Percentiles rank a stretch among this genome's conserved stretches.
These are phyloP conservation scores for Motacilla alba DNA, from an alignment of 2,113 vertebrate species.

Conservation along the genomic window DNA sequence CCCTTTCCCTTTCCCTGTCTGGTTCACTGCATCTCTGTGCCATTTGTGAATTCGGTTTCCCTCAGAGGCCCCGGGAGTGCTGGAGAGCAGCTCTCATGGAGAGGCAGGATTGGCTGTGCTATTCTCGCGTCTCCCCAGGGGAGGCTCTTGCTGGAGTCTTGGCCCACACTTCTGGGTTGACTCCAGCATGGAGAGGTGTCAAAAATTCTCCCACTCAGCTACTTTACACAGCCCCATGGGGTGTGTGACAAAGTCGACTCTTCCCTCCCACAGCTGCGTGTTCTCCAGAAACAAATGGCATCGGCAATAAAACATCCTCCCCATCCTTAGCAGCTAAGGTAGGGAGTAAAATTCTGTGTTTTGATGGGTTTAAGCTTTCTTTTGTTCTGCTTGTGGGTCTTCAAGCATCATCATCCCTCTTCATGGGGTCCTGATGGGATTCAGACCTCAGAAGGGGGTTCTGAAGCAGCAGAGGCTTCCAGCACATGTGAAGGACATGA, in stretches of 20 bases:
- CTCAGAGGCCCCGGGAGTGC: not conserved
- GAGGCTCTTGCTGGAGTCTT: not conserved
- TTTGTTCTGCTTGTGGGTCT: not conserved
- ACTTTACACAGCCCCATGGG: not conserved
- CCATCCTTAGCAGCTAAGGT: not conserved
- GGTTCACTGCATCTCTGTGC: not conserved
- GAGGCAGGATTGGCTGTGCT: not conserved
- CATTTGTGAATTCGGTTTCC: not conserved
- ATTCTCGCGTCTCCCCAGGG: not conserved
- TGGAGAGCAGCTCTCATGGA: not conserved
- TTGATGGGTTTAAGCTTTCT: not conserved
- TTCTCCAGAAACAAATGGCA: not conserved
- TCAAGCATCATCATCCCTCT: not conserved
- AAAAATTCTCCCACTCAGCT: constrained; percentile 38
- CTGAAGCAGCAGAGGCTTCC: not conserved
- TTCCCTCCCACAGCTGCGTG: not conserved
- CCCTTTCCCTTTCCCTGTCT: not conserved
- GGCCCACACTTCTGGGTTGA: not conserved
- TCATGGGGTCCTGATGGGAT: not conserved
- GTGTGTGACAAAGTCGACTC: not conserved
- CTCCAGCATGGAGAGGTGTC: not conserved
- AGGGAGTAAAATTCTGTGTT: not conserved
- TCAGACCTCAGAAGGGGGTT: not conserved
- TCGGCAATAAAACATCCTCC: not conserved
- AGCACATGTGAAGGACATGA: not conserved